Base-by-base conservation (phyloP, 2,888 invertebrate species). In the Melolontha melolontha region DNA sequence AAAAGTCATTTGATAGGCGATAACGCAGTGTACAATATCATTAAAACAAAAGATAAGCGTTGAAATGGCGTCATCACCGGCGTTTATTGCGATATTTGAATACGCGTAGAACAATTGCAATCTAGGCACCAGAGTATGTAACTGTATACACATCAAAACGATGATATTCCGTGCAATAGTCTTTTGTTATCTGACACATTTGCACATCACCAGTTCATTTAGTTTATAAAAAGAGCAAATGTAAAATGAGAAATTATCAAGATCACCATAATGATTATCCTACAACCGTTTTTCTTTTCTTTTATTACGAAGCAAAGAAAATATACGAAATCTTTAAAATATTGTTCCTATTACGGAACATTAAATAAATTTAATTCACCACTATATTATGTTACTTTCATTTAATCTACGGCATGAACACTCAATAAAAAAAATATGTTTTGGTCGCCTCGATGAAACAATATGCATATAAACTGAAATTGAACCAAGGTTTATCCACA, bases 81-180 rank as follows among this genome's bases (percentile, higher is more conserved):
- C 76, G 75, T 79, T 75, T 78, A 79, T 77, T 77, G 79, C 79
- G 71, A 70, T 78, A 76, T 79, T 79, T 79, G 77, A 79, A 79
- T 79, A 75, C 74, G 73, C 72, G 75, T 71, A 70, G 70, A 74
- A 74, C 76, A 76, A 76, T 76, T 76, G 75, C 72, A 64, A 73
- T 74, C 63, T 12, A 44, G 59, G 16, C 34, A 11, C 27, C 47
- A 27, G 59, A 34, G 10, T 34, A 34, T 34, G 34, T 34, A 34
- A 8, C 6, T 8, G 1, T 34, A 34, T 8, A 34, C 6, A 34
- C 7, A 34, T 8, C 5, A 4, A 4, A 29, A 29, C 29, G 51
- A 11, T 29, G 51, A 29, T 29, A 29, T 51, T 51, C 4, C 42
- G 41, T n/a, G 41, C 22, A 29, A 1, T 14, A 34, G 29, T 44